Conservation (phyloP, 2,888 invertebrate genomes). For the Sicus ferrugineus region DNA sequence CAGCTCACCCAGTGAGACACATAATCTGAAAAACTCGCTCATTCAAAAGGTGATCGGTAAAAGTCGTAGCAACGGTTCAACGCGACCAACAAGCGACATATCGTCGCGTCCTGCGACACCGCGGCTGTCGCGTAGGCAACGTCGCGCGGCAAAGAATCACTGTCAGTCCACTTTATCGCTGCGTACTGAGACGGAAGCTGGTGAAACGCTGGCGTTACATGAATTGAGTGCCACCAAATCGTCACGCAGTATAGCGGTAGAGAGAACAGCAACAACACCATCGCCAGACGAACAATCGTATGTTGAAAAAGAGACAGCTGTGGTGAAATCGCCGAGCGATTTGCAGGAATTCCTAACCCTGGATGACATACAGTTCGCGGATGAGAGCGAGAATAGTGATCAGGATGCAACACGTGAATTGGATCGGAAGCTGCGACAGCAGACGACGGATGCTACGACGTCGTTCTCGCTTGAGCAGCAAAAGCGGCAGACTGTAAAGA, state of each 20-base stretch:
- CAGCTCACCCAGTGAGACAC: constrained; percentile 52
- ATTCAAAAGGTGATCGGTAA: constrained; percentile 39
- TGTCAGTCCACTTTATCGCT: constrained; percentile 47
- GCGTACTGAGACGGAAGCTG: constrained; percentile 33
- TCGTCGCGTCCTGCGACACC: constrained; percentile 46
- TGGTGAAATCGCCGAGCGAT: constrained; percentile 72
- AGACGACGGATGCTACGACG: constrained; percentile 26
- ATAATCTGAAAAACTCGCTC: constrained; percentile 46
- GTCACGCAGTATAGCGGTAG: constrained; percentile 44
- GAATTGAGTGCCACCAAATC: constrained; percentile 42
- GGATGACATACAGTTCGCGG: constrained; percentile 76
- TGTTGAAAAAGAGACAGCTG: constrained; percentile 72
- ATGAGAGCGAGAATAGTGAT: constrained; percentile 66
- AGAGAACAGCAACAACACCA: constrained; percentile 37
- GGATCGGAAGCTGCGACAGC: constrained; percentile 33
- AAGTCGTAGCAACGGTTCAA: constrained; percentile 20
- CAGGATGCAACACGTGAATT: constrained; percentile 33
- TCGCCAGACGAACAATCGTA: constrained; percentile 44
- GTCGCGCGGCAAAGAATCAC: constrained; percentile 49
- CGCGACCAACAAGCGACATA: constrained; percentile 37
- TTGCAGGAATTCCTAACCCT: constrained; percentile 69
- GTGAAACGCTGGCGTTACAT: constrained; percentile 35
- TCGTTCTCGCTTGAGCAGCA: constrained; percentile 1
- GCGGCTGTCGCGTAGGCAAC: constrained; percentile 51
- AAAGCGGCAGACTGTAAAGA: constrained; percentile 1